Evolutionary conservation across 1,140 invertebrate species (phyloP).

Genomic region (Ips nitidus): DNA sequence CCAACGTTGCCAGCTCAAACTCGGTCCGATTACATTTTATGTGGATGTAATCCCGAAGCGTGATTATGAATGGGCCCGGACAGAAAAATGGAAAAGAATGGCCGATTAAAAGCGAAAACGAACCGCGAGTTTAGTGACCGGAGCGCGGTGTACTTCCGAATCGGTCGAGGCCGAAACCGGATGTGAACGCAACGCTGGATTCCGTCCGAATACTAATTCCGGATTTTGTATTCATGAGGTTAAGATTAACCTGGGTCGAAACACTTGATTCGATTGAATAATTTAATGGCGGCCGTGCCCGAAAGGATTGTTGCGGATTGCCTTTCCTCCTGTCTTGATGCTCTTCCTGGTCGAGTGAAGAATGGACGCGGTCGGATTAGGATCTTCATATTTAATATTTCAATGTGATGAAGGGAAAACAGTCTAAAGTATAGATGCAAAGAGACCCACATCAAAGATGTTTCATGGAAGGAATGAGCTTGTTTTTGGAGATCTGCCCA

Average conservation of each 20-base stretch:
- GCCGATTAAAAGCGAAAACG: constrained; percentile 28
- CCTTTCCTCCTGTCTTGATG: constrained; percentile 5
- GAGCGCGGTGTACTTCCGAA: constrained; percentile 14
- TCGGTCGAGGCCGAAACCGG: constrained; percentile 24
- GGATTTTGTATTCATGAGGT: constrained; percentile 35
- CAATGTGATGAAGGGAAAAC: background rate
- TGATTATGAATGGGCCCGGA: background rate
- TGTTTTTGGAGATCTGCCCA: no score
- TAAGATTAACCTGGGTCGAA: constrained; percentile 34
- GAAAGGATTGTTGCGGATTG: constrained; percentile 27
- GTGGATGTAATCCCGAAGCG: no score
- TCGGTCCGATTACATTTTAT: no score
- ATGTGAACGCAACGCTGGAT: constrained; percentile 32
- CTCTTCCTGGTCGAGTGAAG: background rate
- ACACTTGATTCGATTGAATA: constrained; percentile 34
- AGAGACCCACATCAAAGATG: no score
- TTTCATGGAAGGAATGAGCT: no score
- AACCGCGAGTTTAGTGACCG: constrained; percentile 28
- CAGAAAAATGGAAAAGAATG: background rate
- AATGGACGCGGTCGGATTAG: background rate
- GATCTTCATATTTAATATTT: constrained; percentile 3
- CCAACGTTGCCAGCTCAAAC: no score
- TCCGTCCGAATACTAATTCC: constrained; percentile 32
- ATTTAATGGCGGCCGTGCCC: constrained; percentile 30
- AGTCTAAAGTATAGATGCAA: no score